Evolutionary conservation across 2,888 invertebrate species (phyloP).

Genomic region (Biston stratarius): DNA sequence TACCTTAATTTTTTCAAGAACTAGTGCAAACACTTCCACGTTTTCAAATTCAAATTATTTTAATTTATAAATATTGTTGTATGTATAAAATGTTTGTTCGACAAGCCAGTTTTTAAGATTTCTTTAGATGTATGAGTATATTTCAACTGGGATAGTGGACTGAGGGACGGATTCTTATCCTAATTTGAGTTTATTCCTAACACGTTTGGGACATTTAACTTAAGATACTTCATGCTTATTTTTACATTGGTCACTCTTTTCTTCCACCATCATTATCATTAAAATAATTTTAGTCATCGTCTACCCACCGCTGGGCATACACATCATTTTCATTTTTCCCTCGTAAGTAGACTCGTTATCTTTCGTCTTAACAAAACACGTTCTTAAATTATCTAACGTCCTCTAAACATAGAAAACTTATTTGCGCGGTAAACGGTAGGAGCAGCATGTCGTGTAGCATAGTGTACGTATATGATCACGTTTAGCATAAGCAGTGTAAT

Average conservation of each 20-base stretch:
- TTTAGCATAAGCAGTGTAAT: conserved; percentile 79
- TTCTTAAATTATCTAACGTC: conserved; percentile 36
- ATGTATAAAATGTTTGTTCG: too few relatives aligned
- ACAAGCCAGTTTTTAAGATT: too few relatives aligned
- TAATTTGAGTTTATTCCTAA: too few relatives aligned
- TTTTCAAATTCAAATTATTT: too few relatives aligned
- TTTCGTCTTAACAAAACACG: not conserved
- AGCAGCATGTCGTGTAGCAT: conserved; percentile 70
- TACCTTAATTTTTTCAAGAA: too few relatives aligned
- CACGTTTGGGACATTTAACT: too few relatives aligned
- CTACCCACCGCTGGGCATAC: not conserved
- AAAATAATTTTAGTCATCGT: not conserved
- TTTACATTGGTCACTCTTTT: not conserved
- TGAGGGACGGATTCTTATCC: too few relatives aligned
- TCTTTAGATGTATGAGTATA: too few relatives aligned
- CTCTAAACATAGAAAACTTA: conserved; percentile 23
- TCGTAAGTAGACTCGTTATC: too few relatives aligned
- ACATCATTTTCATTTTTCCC: not conserved
- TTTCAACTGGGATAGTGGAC: too few relatives aligned
- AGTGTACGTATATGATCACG: conserved; percentile 74
- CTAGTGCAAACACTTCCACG: too few relatives aligned
- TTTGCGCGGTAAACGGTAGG: conserved; percentile 59
- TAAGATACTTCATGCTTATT: not conserved
- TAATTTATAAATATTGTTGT: too few relatives aligned
- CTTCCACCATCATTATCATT: not conserved